A percentile compares a stretch with the other conserved stretches of the same genome.
These are phyloP conservation scores for Dicycla oo DNA, from an alignment of 2,888 invertebrate species.

Conservation along the genomic window DNA sequence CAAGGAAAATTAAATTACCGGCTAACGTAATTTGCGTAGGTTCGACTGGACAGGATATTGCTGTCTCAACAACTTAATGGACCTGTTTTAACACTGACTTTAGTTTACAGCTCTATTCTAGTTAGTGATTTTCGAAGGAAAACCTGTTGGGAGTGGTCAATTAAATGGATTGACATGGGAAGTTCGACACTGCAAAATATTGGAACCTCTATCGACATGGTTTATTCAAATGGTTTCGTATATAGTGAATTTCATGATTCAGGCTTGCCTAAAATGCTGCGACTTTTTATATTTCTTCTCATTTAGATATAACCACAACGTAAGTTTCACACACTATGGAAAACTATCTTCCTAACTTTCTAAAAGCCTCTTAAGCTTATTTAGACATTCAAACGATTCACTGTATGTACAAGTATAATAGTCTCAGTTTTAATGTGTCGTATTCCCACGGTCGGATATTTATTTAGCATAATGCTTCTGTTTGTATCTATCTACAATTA, in stretches of 20 bases:
- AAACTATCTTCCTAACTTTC: constrained; percentile 71
- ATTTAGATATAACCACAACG: constrained; percentile 18
- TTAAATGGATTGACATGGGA: neutral
- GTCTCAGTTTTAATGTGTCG: constrained; percentile 62
- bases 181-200: neutral
- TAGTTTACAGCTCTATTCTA: constrained; percentile 52
- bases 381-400: constrained; percentile 61
- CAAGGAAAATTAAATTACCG: constrained; percentile 73
- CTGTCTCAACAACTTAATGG: constrained; percentile 72
- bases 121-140: constrained; percentile 12
- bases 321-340: constrained; percentile 64
- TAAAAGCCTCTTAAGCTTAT: constrained; percentile 66
- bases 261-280: neutral
- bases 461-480: constrained; percentile 63
- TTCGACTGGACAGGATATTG: constrained; percentile 81
- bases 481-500: constrained; percentile 50
- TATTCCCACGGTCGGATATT: constrained; percentile 71
- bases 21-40: constrained; percentile 67
- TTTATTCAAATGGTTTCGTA: neutral
- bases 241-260: neutral
- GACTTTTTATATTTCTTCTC: constrained; percentile 1
- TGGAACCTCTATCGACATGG: neutral
- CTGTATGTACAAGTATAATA: constrained; percentile 59
- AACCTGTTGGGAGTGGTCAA: neutral
- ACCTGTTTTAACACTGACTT: constrained; percentile 62